phyloP scores from a whole-genome alignment of 2,113 vertebrate species.

The Monopterus albus region DNA sequence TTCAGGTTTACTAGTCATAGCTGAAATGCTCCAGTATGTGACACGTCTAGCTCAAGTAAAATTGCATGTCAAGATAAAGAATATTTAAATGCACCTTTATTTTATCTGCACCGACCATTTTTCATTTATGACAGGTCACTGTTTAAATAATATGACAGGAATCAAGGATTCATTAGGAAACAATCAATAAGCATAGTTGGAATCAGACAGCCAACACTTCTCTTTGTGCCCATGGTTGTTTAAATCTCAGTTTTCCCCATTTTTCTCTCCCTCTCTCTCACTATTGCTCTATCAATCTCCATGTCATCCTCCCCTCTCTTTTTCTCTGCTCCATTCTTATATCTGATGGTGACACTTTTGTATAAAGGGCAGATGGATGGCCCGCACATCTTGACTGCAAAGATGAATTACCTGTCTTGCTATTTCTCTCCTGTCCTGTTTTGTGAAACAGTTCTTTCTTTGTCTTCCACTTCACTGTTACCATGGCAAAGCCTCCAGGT shows the following conservation, averaged over 20 bases:
- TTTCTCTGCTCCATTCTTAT: slow-evolving; percentile 26
- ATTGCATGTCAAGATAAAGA: no score
- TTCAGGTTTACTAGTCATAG: no score
- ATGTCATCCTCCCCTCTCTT: slow-evolving; percentile 21
- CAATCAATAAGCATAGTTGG: neutral
- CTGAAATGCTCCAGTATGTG: no score
- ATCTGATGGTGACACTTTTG: slow-evolving; percentile 42
- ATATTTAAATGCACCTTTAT: no score
- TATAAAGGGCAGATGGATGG: slow-evolving; percentile 43
- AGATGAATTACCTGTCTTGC: slow-evolving; percentile 36
- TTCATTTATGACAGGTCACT: no score
- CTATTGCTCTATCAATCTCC: slow-evolving; percentile 26
- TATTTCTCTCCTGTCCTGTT: slow-evolving; percentile 28
- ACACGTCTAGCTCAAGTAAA: no score
- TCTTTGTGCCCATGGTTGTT: neutral
- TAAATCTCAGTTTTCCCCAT: slow-evolving; percentile 22
- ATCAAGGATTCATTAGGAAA: neutral
- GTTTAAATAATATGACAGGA: no score
- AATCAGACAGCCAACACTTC: neutral
- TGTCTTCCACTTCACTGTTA: slow-evolving; percentile 16
- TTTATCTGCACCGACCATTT: no score
- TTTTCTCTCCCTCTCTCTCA: slow-evolving; percentile 18
- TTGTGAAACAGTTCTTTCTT: slow-evolving; percentile 27
- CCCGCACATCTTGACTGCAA: slow-evolving; percentile 31
- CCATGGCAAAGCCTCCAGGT: slow-evolving; percentile 2